Percentiles rank a stretch among this genome's conserved stretches.
Conservation (phyloP, 1,140 invertebrate species). For the Phymastichus coffea region DNA sequence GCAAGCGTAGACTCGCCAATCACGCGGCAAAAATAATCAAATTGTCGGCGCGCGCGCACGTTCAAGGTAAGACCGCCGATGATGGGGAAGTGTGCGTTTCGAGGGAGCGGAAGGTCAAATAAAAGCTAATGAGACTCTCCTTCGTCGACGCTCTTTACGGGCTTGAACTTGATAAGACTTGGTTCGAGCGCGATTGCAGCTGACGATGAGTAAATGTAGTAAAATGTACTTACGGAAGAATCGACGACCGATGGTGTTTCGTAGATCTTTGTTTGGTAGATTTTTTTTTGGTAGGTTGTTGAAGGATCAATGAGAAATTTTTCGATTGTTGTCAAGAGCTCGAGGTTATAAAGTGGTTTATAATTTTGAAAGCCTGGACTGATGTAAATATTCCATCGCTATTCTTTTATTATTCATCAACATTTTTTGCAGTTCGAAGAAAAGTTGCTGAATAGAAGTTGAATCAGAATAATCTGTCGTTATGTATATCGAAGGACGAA, state of each 20-base stretch:
- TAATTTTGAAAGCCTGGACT: not conserved
- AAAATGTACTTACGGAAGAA: too few species aligned
- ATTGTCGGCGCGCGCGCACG: not conserved
- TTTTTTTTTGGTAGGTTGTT: not conserved
- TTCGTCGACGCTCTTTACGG: not conserved
- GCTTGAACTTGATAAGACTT: not conserved
- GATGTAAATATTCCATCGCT: not conserved
- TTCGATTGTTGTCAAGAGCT: too few species aligned
- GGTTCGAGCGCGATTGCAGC: not conserved
- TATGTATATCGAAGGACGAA: not conserved
- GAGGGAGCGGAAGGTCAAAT: constrained; percentile 6
- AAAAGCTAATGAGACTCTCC: not conserved
- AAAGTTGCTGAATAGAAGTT: not conserved
- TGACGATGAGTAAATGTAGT: not conserved
- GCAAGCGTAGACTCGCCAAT: too few species aligned
- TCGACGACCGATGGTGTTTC: too few species aligned
- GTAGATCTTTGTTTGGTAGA: too few species aligned
- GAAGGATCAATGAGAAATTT: too few species aligned
- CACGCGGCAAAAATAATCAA: not conserved
- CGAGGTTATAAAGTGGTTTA: too few species aligned
- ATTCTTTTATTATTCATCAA: not conserved
- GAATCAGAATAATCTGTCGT: not conserved
- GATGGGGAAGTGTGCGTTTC: constrained; percentile 13
- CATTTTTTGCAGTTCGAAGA: not conserved
- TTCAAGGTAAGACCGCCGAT: not conserved